phyloP scores from a whole-genome alignment of 2,113 vertebrate species.

The Upupa epops region DNA sequence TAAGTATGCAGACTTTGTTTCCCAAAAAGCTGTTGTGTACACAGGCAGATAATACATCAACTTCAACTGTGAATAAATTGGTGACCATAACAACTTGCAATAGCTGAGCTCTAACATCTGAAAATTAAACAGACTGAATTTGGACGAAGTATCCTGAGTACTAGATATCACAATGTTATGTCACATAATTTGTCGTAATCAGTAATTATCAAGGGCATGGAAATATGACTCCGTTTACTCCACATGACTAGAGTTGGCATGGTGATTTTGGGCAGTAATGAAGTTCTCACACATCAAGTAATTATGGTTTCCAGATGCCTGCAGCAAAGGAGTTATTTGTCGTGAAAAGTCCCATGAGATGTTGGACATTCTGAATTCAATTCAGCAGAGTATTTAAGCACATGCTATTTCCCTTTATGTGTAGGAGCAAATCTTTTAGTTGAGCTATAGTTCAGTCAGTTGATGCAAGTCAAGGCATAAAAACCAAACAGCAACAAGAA shows the following conservation, averaged over 20 bases:
- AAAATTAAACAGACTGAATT: background rate
- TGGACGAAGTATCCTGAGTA: background rate
- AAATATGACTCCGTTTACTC: background rate
- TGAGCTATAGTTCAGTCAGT: background rate
- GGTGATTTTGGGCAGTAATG: background rate
- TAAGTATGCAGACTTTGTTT: background rate
- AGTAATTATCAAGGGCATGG: background rate
- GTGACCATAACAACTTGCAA: background rate
- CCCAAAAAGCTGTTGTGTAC: background rate
- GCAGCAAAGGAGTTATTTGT: background rate
- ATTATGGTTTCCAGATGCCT: background rate
- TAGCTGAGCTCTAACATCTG: background rate
- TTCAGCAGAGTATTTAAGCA: background rate
- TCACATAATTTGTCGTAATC: background rate
- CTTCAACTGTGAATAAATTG: background rate
- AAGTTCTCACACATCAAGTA: background rate
- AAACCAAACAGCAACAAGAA: background rate
- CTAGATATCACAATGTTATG: background rate
- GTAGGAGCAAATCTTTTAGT: background rate
- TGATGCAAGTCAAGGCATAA: background rate
- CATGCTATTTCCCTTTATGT: background rate
- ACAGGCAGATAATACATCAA: background rate
- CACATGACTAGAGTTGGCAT: background rate
- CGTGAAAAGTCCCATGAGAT: background rate
- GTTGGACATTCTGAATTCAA: background rate